Percentiles rank a stretch among this genome's conserved stretches.
Evolutionary conservation across 1,140 invertebrate species (phyloP).

Genomic region (Cotesia vestalis): DNA sequence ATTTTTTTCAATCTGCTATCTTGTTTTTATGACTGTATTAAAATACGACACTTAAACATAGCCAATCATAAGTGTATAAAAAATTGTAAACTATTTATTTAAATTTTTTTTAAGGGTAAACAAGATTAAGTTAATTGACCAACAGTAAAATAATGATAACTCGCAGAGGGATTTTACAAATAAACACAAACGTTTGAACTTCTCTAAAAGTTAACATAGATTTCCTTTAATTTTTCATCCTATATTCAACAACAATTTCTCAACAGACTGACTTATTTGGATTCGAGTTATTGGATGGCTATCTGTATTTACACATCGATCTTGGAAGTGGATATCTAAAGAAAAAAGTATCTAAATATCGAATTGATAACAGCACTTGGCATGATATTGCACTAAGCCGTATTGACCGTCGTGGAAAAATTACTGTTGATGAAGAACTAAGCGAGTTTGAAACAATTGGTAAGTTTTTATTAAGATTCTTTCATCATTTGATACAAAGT

Average conservation of each 20-base stretch:
- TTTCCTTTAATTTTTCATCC: neutral
- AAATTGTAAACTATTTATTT: too few relatives aligned
- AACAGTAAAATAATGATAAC: too few relatives aligned
- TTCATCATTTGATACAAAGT: too few relatives aligned
- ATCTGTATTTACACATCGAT: constrained; percentile 91
- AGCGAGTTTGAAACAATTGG: constrained; percentile 91
- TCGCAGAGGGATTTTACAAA: too few relatives aligned
- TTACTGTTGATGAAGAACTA: constrained; percentile 89
- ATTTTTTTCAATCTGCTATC: too few relatives aligned
- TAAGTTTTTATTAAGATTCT: constrained; percentile 50
- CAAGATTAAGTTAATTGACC: too few relatives aligned
- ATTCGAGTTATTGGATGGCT: constrained; percentile 91
- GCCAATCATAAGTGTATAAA: too few relatives aligned
- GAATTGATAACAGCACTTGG: constrained; percentile 91
- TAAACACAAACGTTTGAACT: neutral
- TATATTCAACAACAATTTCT: neutral
- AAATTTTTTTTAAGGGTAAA: too few relatives aligned
- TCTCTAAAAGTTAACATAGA: neutral
- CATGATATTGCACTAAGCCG: constrained; percentile 86
- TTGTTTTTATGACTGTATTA: too few relatives aligned
- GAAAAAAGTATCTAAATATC: constrained; percentile 80
- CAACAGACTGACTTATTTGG: constrained; percentile 88
- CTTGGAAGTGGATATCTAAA: constrained; percentile 90
- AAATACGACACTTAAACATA: too few relatives aligned
- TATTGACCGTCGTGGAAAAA: constrained; percentile 81